Base-by-base conservation (phyloP, 1,140 invertebrate species). In the Macrobrachium nipponense region DNA sequence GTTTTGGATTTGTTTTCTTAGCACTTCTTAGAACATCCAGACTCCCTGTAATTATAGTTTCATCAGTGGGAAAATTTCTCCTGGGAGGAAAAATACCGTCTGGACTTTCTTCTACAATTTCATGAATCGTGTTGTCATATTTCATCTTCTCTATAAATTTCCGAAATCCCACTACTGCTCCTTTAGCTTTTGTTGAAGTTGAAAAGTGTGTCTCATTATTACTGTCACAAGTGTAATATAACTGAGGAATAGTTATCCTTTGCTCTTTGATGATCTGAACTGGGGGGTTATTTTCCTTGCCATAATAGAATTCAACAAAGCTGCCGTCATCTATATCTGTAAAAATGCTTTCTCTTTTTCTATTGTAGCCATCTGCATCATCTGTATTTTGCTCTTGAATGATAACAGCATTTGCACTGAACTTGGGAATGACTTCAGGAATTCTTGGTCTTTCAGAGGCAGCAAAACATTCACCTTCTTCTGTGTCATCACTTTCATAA, bases 291-390 rank as follows among this genome's bases (percentile, higher is more conserved):
- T 83, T 79, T 73, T 82, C 76, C 23, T 86, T 86, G 18, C 78
- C 88, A 79, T 75, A 44, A 27, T 44, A 87, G 61, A 87, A 88
- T 75, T 88, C 88, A 75, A 88, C 62, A 70, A 88, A 88, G 60
- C 84, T 88, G 18, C 88, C 88, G 27, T 88, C 88, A 76, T 88
- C 88, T 83, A 88, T 81, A 36, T 88, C 88, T n/a, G 88, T 87
- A 58, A 77, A 83, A 60, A 83, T 43, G 60, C 88, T 88, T n/a
- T 87, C 84, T 79, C 88, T 87, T 20, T 64, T 82, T 6, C 59
- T 68, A 70, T 6, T 79, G 36, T 43, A 68, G 44, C 36, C 68
- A 17, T 64, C 58, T 11, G 0, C 18, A n/a, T 44, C 15, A 44
- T 14, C 64, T 73, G 12, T 86, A 64, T 61, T 70, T 60, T 64